Evolutionary conservation across 2,888 invertebrate genomes (phyloP), one percentile per base, ranked within the genome.

Genomic region (Buathra laborator): DNA sequence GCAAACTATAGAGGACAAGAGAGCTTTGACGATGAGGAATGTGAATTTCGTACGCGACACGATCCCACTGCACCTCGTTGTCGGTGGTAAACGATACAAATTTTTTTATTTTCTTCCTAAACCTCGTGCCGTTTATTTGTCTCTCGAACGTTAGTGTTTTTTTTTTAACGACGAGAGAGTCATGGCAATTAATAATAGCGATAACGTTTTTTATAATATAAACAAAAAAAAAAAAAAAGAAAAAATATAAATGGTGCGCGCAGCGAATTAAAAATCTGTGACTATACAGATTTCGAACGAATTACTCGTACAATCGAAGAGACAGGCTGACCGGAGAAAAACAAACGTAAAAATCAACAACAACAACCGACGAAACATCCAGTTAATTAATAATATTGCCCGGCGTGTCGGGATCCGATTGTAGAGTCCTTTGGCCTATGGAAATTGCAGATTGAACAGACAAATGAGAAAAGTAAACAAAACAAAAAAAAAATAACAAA

Each of bases 361-460:
- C 37, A 68, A 46, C 44, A 62, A 46, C 32, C 16, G 56, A 62
- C 46, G 66, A 70, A 85, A 48, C 46, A 53, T 84, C 70, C 59
- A 56, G 43, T 68, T 37, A 51, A 71, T 46, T 46, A 70, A 29
- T 46, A 24, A 53, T 59, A 77, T 77, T 68, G 19, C 51, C 68
- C 70, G 78, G 74, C 46, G 66, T 53, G 53, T 74, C 77, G 59
- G 71, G 71, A 24, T 71, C 78, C 81, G 81, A 78, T 77, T 71
- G 10, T n/a, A 72, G 59, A 68, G 37, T 79, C 82, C 82, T 79
- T 85, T 80, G 86, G 86, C 86, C 84, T 86, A 86, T 80, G 64
- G 68, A 66, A 83, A 86, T 71, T 74, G 75, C 86, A 86, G 82
- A 79, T 77, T 67, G 29, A 75, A 85, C 75, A 75, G 79, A 85